These are phyloP conservation scores for Apteryx owenii DNA, from an alignment of 2,113 vertebrate genomes.

Conservation along the genomic window DNA sequence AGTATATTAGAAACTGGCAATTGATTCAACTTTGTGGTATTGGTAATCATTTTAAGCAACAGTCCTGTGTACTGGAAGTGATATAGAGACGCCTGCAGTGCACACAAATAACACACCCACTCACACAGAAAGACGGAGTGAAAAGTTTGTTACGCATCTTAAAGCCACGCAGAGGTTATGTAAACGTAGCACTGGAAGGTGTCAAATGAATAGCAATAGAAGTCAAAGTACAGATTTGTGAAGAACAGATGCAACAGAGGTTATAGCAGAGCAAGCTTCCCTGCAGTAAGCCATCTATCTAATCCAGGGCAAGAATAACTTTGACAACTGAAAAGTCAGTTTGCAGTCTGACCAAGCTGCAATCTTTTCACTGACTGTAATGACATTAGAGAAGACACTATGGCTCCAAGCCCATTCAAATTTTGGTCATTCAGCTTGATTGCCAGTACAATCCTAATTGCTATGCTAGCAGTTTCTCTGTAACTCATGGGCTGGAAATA, in stretches of 20 bases:
- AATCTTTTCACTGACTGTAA: background rate
- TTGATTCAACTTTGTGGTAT: background rate
- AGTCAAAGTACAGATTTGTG: background rate
- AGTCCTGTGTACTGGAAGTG: background rate
- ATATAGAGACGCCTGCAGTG: background rate
- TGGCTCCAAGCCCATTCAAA: background rate
- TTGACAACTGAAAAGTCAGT: background rate
- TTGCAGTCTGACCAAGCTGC: background rate
- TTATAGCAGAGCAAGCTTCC: background rate
- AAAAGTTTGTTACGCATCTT: background rate
- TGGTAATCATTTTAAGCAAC: background rate
- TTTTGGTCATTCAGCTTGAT: background rate
- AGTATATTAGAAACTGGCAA: slow-evolving; percentile 3
- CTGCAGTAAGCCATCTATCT: background rate
- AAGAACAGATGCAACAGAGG: background rate
- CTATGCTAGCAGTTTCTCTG: background rate
- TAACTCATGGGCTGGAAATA: background rate
- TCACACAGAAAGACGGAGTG: background rate
- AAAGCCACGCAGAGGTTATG: background rate
- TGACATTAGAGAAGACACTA: background rate
- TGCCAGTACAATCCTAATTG: background rate
- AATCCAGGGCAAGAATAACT: background rate
- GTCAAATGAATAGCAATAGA: background rate
- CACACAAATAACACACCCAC: background rate
- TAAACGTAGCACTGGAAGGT: background rate